Evolutionary conservation across 2,113 vertebrate genomes (phyloP), one percentile per base, ranked within the genome.

Genomic region (Labrus mixtus): DNA sequence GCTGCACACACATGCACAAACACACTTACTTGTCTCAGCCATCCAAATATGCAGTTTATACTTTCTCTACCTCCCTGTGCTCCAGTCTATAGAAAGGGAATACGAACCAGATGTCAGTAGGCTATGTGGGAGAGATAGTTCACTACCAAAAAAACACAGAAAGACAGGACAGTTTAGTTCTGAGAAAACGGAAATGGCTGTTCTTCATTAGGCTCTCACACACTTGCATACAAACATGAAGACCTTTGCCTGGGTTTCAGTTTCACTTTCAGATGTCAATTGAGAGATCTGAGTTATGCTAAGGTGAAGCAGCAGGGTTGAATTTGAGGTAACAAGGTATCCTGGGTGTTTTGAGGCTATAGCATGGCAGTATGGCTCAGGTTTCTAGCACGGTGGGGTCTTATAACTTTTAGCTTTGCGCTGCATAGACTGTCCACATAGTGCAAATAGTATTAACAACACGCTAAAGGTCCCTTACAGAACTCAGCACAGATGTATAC

Each of bases 191-290:
- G 60, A 87, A 68, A 78, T n/a, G 36, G 66, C 66, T 61, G 20
- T 85, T 89, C 68, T 76, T 83, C 71, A 80, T 76, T 29, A 68
- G 61, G 46, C 73, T 79, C 75, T 77, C 19, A 68, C 57, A 43
- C 0, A 53, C 53, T 1, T 1, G 10, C 68, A 72, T 33, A 16
- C 73, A 62, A 61, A 22, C 63, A 29, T 22, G 17, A 36, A 39
- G 48, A 22, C 61, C 45, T 80, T 58, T 60, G 54, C 59, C 15
- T 4, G 23, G 62, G 68, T 86, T 90, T 84, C 57, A 10, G 12
- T 87, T 88, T 91, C 59, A 36, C 69, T 92, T 87, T 89, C 78
- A 56, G 5, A 76, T 76, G 51, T 65, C 68, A 60, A 43, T 55
- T 46, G 37, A 76, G 41, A 29, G 62, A 82, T 83, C 48, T 10